A percentile compares a stretch with the other conserved stretches of the same genome.
Evolutionary conservation across 2,888 invertebrate species (phyloP).

Genomic region (Spisula solida): DNA sequence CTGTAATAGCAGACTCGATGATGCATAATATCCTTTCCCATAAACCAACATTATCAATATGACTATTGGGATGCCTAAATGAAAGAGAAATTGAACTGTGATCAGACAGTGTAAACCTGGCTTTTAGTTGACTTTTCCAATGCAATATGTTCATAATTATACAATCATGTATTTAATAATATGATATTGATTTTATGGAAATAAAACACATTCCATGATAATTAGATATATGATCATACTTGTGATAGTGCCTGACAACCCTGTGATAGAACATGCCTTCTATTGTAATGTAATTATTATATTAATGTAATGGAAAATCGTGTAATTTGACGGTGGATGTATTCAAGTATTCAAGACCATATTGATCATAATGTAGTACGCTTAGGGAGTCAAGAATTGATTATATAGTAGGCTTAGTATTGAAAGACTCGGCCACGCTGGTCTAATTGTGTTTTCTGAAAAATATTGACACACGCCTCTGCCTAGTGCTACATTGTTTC

Average conservation of each 20-base stretch:
- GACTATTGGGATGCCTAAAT: background rate
- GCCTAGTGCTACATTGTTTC: background rate
- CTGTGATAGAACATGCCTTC: background rate
- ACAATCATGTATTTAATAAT: background rate
- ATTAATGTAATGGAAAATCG: background rate
- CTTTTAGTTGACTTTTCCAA: background rate
- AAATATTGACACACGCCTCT: constrained; percentile 16
- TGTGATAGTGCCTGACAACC: background rate
- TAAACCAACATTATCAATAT: no score
- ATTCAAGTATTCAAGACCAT: background rate
- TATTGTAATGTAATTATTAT: constrained; percentile 17
- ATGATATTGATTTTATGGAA: background rate
- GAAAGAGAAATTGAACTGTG: background rate
- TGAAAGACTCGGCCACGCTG: background rate
- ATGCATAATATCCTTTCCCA: no score
- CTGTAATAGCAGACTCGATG: no score
- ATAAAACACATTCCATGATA: background rate
- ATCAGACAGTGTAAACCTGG: background rate
- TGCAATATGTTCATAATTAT: background rate
- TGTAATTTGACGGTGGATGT: constrained; percentile 3
- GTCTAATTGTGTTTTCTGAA: constrained; percentile 7
- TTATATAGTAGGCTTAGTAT: background rate
- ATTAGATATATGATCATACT: background rate
- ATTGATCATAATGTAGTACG: background rate
- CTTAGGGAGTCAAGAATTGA: constrained; percentile 10